Base-by-base conservation (phyloP, 2,113 vertebrate genomes). In the Porphyrio hochstetteri region DNA sequence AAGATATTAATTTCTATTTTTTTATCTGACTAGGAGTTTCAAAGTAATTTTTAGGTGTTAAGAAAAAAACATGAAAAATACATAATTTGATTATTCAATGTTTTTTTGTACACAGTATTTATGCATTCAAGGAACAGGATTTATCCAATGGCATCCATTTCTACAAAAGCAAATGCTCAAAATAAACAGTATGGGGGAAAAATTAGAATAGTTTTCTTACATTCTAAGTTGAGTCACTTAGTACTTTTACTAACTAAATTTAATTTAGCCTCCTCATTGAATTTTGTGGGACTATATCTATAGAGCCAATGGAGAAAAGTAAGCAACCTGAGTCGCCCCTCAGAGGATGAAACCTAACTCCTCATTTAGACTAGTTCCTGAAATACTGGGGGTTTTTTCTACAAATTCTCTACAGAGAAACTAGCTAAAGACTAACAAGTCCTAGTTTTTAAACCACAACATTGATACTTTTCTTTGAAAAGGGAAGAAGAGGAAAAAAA, bases 51-150 rank as follows among this genome's bases (percentile, higher is more conserved):
- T 77, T 64, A 69, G 6, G 3, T 68, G 38, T 68, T 64, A 53
- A 63, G 35, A 36, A 44, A 69, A 7, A 21, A 36, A 2, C 29
- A 46, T 29, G 4, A 87, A 14, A 69, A 81, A 50, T 18, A 56
- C 0, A 6, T 13, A 0, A 19, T 68, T 64, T 88, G 9, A 2
- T 83, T 74, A 33, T 69, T 90, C 44, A 42, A 0, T 17, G n/a
- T 3, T 1, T 56, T 70, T 44, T 48, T 80, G 2, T 13, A 38
- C 28, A 28, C 40, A 12, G 81, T 14, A 52, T 52, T 59, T 14
- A 40, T 7, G 1, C 13, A 13, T 52, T 87, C 50, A 77, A 48
- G 31, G 27, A 68, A 48, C 1, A 16, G 2, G 18, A 56, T 36
- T 50, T 83, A 50, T n/a, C 16, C 18, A 5, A 36, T 18, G 23